Evolutionary conservation across 2,888 invertebrate species (phyloP).

Genomic region (Drosophila ustulata): DNA sequence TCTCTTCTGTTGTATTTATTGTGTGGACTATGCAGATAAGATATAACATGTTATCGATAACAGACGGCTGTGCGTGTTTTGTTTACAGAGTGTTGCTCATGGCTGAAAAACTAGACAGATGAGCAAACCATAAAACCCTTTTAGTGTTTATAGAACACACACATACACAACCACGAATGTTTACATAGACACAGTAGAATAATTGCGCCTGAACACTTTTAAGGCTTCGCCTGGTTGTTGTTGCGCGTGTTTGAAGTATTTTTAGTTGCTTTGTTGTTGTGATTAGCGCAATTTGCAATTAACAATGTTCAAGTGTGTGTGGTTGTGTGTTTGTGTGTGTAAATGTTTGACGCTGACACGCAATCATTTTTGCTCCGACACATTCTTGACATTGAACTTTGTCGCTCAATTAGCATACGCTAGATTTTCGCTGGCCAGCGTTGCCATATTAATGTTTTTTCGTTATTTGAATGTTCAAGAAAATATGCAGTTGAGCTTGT

Average conservation of each 20-base stretch:
- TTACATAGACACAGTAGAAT: constrained; percentile 32
- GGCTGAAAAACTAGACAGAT: constrained; percentile 41
- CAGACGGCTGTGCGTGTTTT: constrained; percentile 13
- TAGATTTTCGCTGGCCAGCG: constrained; percentile 2
- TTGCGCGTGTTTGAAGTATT: constrained; percentile 72
- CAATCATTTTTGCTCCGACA: constrained; percentile 34
- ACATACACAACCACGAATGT: neutral
- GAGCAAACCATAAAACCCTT: constrained; percentile 34
- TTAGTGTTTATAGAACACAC: constrained; percentile 16
- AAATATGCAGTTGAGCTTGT: neutral
- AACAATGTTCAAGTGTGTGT: constrained; percentile 35
- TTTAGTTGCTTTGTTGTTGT: constrained; percentile 65
- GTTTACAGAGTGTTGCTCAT: constrained; percentile 4
- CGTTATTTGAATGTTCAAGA: neutral
- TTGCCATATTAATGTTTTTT: constrained; percentile 1
- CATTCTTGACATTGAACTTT: constrained; percentile 64
- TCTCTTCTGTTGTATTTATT: constrained; percentile 13
- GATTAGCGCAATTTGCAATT: constrained; percentile 57
- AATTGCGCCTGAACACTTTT: constrained; percentile 71
- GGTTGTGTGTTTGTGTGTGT: constrained; percentile 23
- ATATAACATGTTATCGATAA: constrained; percentile 42
- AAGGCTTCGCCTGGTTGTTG: constrained; percentile 56
- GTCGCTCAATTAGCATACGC: constrained; percentile 34
- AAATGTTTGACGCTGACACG: constrained; percentile 50
- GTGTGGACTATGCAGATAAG: constrained; percentile 46